These are phyloP conservation scores for Hippopotamyrus pictus DNA, from an alignment of 2,797 vertebrate species.

Conservation along the genomic window DNA sequence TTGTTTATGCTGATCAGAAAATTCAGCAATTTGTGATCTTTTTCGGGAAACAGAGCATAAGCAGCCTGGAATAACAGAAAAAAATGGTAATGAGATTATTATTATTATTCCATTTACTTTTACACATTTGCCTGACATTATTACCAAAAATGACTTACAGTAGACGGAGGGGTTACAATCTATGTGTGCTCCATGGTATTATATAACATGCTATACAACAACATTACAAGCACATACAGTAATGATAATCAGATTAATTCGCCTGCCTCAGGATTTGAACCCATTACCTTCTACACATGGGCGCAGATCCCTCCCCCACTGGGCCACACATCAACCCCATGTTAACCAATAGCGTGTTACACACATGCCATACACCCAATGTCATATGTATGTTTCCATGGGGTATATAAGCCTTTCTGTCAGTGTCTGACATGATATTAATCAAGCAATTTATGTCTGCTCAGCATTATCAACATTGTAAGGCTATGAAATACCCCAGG, in stretches of 20 bases:
- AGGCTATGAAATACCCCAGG: not conserved
- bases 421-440: not conserved
- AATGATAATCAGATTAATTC: not conserved
- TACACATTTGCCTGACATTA: not conserved
- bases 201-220: not conserved
- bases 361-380: not conserved
- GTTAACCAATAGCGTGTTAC: not conserved
- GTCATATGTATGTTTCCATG: not conserved
- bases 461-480: not conserved
- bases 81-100: not conserved
- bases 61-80: conserved; percentile 55
- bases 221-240: not conserved
- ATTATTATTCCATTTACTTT: not conserved
- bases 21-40: conserved; percentile 43
- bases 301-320: not conserved
- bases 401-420: not conserved
- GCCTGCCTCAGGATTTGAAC: not conserved
- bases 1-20: conserved; percentile 50
- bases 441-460: not conserved
- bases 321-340: not conserved
- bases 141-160: not conserved
- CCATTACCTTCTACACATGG: not conserved
- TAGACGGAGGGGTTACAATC: not conserved
- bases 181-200: not conserved
- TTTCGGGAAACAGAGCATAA: conserved; percentile 47